Evolutionary conservation across 2,113 vertebrate genomes (phyloP), one percentile per base, ranked within the genome.

Genomic region (Brachypteracias leptosomus): DNA sequence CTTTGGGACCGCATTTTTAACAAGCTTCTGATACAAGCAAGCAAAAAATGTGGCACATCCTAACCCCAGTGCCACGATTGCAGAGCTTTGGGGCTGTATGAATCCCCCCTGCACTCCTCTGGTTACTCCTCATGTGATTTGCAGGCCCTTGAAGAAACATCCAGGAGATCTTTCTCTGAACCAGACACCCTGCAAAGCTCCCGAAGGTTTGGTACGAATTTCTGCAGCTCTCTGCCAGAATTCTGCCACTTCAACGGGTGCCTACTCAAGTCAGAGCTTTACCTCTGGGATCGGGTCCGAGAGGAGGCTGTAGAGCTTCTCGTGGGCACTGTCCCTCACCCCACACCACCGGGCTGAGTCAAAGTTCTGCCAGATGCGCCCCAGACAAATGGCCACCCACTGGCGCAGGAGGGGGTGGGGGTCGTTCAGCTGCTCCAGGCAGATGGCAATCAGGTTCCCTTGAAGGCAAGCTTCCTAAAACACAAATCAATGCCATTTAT

Each of bases 331-430:
- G 98, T 99, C 99, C 42, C 99, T 97, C 49, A 99, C 99, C 0
- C 99, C 99, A 3, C 99, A 99, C 99, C 99, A 99, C 58, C 99
- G 94, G 1, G 99, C 99, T 1, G 99, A 98, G 97, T 99, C 99
- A 16, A 99, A 99, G 98, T 99, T 99, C 98, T 99, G 99, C 99
- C 99, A 99, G 97, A 99, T 99, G 8, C 99, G 98, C 1, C 99
- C 99, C 29, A 99, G 97, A 94, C 99, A 99, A 96, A 99, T 99
- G 95, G 99, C 99, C 90, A 99, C 99, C 99, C 99, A 99, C 97
- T 99, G 99, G 68, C 99, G 98, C 88, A 99, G 98, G 74, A 99
- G 97, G 0, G 99, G 99, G 91, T 99, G 99, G 0, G 99, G 99
- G 96, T 99, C 99, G 3, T 97, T 99, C 72, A 99, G 97, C 98